Conservation (phyloP, 2,797 vertebrate genomes). For the Artibeus jamaicensis region DNA sequence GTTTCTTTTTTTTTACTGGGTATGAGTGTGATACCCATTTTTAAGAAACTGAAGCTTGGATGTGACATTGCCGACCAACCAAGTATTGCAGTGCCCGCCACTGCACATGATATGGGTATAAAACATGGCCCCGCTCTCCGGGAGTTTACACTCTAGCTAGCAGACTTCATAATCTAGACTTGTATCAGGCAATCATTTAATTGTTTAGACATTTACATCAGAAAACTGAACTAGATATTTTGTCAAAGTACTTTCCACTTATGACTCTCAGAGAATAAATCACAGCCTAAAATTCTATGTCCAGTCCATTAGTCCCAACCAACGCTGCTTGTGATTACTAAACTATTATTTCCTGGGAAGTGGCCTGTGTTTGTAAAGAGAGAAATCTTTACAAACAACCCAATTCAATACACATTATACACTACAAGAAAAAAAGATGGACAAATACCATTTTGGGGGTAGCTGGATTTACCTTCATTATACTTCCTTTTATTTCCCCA, state of each 20-base stretch:
- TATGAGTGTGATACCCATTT: not conserved
- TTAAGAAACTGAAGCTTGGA: not conserved
- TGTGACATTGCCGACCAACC: not conserved
- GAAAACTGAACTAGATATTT: conserved; percentile 11
- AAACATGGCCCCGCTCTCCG: not conserved
- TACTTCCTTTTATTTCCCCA: not conserved
- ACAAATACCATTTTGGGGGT: not conserved
- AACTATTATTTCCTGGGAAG: not conserved
- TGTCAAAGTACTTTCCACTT: not conserved
- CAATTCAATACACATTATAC: not conserved
- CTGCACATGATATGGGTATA: not conserved
- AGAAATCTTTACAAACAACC: not conserved
- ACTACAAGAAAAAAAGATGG: not conserved
- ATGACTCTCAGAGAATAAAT: not conserved
- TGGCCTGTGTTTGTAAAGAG: not conserved
- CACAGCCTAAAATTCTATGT: conserved; percentile 1
- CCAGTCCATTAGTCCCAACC: not conserved
- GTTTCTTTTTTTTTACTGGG: not conserved
- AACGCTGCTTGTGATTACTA: not conserved
- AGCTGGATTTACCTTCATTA: not conserved
- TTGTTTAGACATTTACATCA: not conserved
- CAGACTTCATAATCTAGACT: not conserved
- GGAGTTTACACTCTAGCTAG: not conserved
- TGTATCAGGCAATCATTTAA: not conserved
- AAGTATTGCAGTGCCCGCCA: not conserved